Percentiles rank a stretch among this genome's conserved stretches.
phyloP scores from a whole-genome alignment of 2,888 invertebrate species.

The Cephus spinipes region DNA sequence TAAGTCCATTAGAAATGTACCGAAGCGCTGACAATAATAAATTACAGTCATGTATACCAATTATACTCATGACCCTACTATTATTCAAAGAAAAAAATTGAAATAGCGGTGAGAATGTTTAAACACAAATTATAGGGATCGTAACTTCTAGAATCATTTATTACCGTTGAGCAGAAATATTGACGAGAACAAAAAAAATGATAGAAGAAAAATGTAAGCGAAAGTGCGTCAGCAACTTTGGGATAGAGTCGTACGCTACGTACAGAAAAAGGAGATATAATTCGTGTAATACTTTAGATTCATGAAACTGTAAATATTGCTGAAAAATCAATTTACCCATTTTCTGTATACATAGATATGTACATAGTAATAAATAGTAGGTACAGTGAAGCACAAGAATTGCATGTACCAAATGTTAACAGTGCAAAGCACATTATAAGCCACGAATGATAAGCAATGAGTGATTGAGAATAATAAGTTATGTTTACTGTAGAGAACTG shows the following conservation, averaged over 20 bases:
- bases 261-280: background rate
- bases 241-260: background rate
- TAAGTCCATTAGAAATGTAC: background rate
- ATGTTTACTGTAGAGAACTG: background rate
- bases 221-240: background rate
- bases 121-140: background rate
- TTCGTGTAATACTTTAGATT: background rate
- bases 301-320: background rate
- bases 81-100: background rate
- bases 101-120: background rate
- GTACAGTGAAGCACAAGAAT: conserved; percentile 50
- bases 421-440: conserved; percentile 53
- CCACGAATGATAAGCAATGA: conserved; percentile 55
- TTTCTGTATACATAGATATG: background rate
- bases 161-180: background rate
- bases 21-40: background rate
- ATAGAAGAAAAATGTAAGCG: background rate
- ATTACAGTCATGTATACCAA: background rate
- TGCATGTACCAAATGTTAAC: conserved; percentile 51
- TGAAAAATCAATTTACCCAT: background rate
- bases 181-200: background rate
- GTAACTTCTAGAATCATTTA: background rate
- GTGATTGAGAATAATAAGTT: conserved; percentile 20
- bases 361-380: conserved; percentile 7
- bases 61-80: background rate